Evolutionary conservation across 2,888 invertebrate genomes (phyloP).

Genomic region (Eristalis arbustorum): DNA sequence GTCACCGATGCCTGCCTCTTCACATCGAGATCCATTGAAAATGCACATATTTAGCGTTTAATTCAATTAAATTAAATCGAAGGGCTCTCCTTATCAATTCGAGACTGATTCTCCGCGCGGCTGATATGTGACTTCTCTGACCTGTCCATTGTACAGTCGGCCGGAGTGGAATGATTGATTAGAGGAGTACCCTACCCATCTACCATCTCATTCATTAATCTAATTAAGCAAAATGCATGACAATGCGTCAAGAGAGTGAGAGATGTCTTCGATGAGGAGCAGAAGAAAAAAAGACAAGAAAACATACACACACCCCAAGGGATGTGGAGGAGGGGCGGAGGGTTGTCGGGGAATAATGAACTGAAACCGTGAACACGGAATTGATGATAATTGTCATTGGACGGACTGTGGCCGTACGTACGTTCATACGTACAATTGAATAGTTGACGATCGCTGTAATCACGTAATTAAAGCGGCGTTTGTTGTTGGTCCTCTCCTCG

Average conservation of each 20-base stretch:
- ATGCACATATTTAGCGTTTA: constrained; percentile 9
- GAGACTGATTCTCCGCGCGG: constrained; percentile 19
- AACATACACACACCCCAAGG: background rate
- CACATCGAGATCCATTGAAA: background rate
- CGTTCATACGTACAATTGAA: constrained; percentile 37
- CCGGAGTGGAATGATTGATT: constrained; percentile 43
- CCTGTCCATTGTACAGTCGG: background rate
- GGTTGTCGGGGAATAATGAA: constrained; percentile 38
- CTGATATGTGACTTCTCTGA: constrained; percentile 52
- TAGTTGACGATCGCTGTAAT: constrained; percentile 53
- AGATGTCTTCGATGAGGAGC: constrained; percentile 21
- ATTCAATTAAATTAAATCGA: constrained; percentile 57
- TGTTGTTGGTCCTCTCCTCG: background rate
- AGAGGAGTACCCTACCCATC: background rate
- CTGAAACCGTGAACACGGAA: constrained; percentile 62
- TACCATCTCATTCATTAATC: constrained; percentile 48
- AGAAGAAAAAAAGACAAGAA: too few species aligned
- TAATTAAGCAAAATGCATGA: constrained; percentile 65
- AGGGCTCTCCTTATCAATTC: constrained; percentile 50
- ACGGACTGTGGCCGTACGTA: background rate
- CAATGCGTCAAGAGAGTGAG: constrained; percentile 47
- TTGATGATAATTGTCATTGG: constrained; percentile 61
- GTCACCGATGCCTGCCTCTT: background rate
- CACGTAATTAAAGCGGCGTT: constrained; percentile 49
- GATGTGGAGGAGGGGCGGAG: background rate